These are phyloP conservation scores for Neodiprion lecontei DNA, from an alignment of 1,140 invertebrate species.

Conservation along the genomic window DNA sequence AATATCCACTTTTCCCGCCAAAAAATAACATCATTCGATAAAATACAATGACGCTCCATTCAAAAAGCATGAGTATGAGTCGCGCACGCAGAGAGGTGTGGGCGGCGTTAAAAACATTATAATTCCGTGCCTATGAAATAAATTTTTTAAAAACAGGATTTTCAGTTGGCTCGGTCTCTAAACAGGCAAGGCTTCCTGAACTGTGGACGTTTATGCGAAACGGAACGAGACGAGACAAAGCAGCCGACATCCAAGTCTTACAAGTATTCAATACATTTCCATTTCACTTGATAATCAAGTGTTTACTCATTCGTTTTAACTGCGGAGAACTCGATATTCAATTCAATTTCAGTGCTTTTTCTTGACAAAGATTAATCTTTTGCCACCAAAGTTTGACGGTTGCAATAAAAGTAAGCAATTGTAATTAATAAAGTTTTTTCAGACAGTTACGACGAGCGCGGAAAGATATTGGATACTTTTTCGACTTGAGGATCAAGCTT, in stretches of 20 bases:
- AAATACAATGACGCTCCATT: slow-evolving; percentile 4
- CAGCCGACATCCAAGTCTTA: background rate
- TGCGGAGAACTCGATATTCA: background rate
- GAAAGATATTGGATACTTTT: background rate
- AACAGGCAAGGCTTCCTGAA: slow-evolving; percentile 9
- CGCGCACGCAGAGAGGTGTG: slow-evolving; percentile 54
- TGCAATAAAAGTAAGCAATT: too few relatives aligned
- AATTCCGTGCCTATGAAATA: slow-evolving; percentile 61
- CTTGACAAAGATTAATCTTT: too few relatives aligned
- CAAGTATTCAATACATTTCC: background rate
- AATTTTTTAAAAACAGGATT: slow-evolving; percentile 48
- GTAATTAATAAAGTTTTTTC: too few relatives aligned
- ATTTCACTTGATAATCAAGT: too few relatives aligned
- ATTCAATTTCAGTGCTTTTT: background rate
- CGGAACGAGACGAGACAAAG: background rate
- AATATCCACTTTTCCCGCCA: background rate
- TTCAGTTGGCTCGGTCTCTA: slow-evolving; percentile 53
- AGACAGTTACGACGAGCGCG: background rate
- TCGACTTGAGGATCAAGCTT: background rate
- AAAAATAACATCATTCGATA: background rate
- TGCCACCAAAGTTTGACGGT: too few relatives aligned
- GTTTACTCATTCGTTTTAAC: background rate
- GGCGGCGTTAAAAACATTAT: slow-evolving; percentile 53
- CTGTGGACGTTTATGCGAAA: background rate
- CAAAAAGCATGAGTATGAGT: slow-evolving; percentile 27